Evolutionary conservation across 1,140 invertebrate genomes (phyloP), one percentile per base, ranked within the genome.

Genomic region (Cataglyphis hispanica): DNA sequence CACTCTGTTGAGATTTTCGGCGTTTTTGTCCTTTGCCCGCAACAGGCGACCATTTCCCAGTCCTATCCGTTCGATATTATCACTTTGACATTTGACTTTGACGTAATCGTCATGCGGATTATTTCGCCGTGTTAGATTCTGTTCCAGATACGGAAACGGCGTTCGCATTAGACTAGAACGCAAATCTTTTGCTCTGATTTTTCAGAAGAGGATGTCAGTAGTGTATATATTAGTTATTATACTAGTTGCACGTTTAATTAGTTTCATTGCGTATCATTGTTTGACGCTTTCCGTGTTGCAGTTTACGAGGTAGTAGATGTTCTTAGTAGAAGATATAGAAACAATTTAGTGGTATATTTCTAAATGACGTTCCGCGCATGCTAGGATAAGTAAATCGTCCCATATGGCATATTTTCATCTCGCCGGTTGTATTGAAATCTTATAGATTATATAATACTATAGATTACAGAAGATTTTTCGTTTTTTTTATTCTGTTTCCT

Each of bases 331-430:
- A 27, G 37, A 40, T 19, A 40, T 37, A 56, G 22, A 67, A 40
- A 13, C 34, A 13, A 16, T 34, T 53, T 25, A 37, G 22, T 37
- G 63, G 25, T n/a, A n/a, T n/a, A 27, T 43, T 27, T 25, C 43
- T 27, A 34, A 78, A 53, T 69, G n/a, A 66, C n/a, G 37, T 66
- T 50, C 7, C n/a, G 22, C 31, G 75, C 75, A 53, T 78, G 43
- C 8, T 22, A 53, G 6, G n/a, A 78, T 7, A 50, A 67, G 27
- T 31, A 50, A 19, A 19, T 50, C 16, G 0, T 4, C 0, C 46
- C 3, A 50, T 19, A 50, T 50, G 13, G 46, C 13, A 19, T 4
- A 46, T 46, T 46, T 46, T 46, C 43, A 46, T 46, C 43, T 46
- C 43, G 3, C 43, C 43, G 3, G 10, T 43, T 11, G 2, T 43